A percentile compares a stretch with the other conserved stretches of the same genome.
Evolutionary conservation across 2,113 vertebrate species (phyloP).

Genomic region (Sarotherodon lohbergeri): DNA sequence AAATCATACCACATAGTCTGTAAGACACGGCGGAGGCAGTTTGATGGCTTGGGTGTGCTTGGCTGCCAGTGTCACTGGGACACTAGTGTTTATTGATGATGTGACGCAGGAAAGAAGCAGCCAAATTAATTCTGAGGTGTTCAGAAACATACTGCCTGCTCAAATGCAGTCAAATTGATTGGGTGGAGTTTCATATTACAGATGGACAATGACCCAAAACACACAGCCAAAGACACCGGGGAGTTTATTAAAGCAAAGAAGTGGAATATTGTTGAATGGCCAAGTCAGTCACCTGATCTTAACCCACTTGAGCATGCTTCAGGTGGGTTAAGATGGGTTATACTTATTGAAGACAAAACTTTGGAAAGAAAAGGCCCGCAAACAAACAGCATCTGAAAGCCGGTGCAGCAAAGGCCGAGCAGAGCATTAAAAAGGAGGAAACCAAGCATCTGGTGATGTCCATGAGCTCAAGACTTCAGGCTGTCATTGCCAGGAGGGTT

Average conservation of each 20-base stretch:
- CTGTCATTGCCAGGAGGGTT: not conserved
- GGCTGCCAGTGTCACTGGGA: not conserved
- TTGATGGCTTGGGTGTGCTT: not conserved
- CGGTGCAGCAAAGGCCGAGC: accelerated
- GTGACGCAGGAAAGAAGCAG: not conserved
- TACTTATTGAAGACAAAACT: not conserved
- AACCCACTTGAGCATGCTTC: not conserved
- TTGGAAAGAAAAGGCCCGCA: not conserved
- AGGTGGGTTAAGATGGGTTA: not conserved
- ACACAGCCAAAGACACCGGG: not conserved
- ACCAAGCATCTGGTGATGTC: not conserved
- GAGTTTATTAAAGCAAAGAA: not conserved
- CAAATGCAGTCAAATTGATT: not conserved
- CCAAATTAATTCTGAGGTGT: not conserved
- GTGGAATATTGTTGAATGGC: not conserved
- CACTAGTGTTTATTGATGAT: not conserved
- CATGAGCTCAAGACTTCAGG: not conserved
- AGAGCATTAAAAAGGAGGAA: not conserved
- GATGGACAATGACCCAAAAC: not conserved
- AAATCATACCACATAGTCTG: not conserved
- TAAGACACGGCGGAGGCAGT: not conserved
- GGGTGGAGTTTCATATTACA: not conserved
- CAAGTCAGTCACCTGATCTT: not conserved
- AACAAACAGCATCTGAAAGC: not conserved
- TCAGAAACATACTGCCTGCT: not conserved